Evolutionary conservation across 2,113 vertebrate species (phyloP), one percentile per base, ranked within the genome.

Genomic region (Carettochelys insculpta): DNA sequence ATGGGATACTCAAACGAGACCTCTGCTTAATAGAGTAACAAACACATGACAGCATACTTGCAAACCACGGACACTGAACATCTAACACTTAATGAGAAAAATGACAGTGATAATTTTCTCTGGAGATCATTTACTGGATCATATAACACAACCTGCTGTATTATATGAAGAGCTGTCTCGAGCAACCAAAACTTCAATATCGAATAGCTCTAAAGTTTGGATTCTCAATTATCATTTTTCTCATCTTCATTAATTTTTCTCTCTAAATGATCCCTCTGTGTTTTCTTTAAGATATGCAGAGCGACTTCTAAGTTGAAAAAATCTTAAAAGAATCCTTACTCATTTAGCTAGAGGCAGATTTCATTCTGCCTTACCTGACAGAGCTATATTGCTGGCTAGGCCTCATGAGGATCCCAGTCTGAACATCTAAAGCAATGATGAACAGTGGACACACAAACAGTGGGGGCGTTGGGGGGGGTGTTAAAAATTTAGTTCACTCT

Each of bases 281-380:
- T 77, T 95, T 92, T 92, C 5, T 4, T 0, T 56, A 92, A 92
- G 45, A 85, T 88, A 90, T 77, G 83, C 80, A 94, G 86, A 95
- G 92, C 24, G 14, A 71, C 47, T 92, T 94, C 54, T 83, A 94
- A 84, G 58, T 2, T 61, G 91, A 92, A 87, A 47, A 8, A n/a
- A 91, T 79, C 81, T 87, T 16, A 85, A 83, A 73, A 89, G 81
- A 65, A 81, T 76, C 83, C 92, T 88, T 0, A 3, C 91, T 92
- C 86, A 89, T 95, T 96, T 95, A 2, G 88, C 91, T 82, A 83
- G 93, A 85, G 91, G 95, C 88, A 92, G 87, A 61, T 73, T 90
- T 93, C 94, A 93, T 87, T 94, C 95, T 90, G 93, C 82, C 85
- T 93, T 89, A 95, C 78, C 94, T 93, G 88, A 82, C 89, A 96